phyloP scores from a whole-genome alignment of 2,797 vertebrate species.

The Scomberomorus guttatus region DNA sequence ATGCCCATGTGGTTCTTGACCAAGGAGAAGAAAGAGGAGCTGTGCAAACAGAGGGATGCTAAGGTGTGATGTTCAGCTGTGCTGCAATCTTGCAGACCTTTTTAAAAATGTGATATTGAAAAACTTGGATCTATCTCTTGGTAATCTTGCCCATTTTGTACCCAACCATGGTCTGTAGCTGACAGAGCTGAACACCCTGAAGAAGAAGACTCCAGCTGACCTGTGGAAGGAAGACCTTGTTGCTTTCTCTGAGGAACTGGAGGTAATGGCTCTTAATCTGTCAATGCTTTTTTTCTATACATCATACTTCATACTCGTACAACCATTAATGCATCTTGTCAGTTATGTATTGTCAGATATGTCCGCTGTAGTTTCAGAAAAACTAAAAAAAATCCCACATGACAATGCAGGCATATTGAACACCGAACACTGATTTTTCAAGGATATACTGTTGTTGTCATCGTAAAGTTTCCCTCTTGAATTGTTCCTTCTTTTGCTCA shows the following conservation, averaged over 20 bases:
- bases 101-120: too few species aligned
- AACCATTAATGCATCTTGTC: neutral
- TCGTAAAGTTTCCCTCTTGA: neutral
- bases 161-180: constrained; percentile 62
- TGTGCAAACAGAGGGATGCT: constrained; percentile 92
- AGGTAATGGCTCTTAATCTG: constrained; percentile 75
- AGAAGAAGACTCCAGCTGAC: constrained; percentile 87
- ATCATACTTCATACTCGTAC: too few species aligned
- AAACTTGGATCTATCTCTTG: neutral
- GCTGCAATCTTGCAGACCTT: neutral
- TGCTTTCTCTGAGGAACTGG: constrained; percentile 91
- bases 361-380: neutral
- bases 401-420: neutral
- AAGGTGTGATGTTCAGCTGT: constrained; percentile 84
- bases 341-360: neutral
- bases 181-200: constrained; percentile 89
- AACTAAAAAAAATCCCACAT: neutral
- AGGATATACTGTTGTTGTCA: neutral
- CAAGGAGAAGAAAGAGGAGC: constrained; percentile 98
- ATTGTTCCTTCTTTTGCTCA: constrained; percentile 58
- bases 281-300: neutral
- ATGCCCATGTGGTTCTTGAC: constrained; percentile 99
- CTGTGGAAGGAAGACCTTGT: constrained; percentile 95
- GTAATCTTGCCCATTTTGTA: neutral
- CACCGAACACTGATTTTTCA: neutral